phyloP scores from a whole-genome alignment of 64 coral and sea anemone genomes.

The Montipora cactus region DNA sequence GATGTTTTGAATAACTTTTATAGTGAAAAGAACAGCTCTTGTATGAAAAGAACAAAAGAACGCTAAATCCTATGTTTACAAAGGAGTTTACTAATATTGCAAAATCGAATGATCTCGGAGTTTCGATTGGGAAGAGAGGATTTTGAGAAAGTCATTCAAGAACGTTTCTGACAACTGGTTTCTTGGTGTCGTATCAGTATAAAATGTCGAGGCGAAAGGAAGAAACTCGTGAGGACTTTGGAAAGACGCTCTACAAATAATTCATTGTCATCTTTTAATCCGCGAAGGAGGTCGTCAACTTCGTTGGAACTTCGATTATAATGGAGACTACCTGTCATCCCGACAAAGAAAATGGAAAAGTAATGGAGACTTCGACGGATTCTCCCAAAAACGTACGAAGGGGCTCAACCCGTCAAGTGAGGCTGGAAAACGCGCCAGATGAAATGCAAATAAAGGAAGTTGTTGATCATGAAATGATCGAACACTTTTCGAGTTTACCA shows the following conservation, averaged over 20 bases:
- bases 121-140: neutral
- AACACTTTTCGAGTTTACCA: neutral
- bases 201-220: neutral
- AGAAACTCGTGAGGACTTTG: neutral
- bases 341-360: neutral
- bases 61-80: constrained; percentile 40
- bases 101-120: neutral
- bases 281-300: neutral
- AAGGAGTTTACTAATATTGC: constrained; percentile 5
- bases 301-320: neutral
- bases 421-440: too few species aligned
- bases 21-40: constrained; percentile 29
- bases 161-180: neutral
- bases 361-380: neutral
- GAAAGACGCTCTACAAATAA: neutral
- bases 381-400: neutral
- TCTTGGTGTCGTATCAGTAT: neutral
- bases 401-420: neutral
- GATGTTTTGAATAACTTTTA: constrained; percentile 38
- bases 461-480: neutral
- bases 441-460: neutral
- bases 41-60: constrained; percentile 4
- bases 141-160: neutral
- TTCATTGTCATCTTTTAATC: neutral
- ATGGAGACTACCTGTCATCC: neutral